Evolutionary conservation across 2,888 invertebrate species (phyloP).

Genomic region (Idaea straminata): DNA sequence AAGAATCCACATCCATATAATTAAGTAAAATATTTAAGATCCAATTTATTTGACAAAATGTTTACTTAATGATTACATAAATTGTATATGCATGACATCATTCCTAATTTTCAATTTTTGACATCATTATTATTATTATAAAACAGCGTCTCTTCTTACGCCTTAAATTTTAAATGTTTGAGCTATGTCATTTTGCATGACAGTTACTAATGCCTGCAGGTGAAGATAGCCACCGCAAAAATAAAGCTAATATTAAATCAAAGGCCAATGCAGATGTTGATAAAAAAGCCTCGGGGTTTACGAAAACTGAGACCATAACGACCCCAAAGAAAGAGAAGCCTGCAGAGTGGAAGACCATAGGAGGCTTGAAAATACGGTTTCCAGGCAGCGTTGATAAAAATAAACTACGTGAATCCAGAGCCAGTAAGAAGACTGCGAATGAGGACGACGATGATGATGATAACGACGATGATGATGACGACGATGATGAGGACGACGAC

Average conservation of each 20-base stretch:
- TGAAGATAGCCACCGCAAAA: constrained; percentile 77
- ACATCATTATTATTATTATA: constrained; percentile 27
- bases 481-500: constrained; percentile 49
- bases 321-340: constrained; percentile 39
- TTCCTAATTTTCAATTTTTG: constrained; percentile 51
- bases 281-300: constrained; percentile 59
- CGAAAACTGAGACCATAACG: constrained; percentile 40
- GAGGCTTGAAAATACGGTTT: constrained; percentile 56
- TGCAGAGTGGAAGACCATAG: constrained; percentile 54
- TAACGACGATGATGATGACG: constrained; percentile 48
- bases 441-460: constrained; percentile 18
- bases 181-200: constrained; percentile 81
- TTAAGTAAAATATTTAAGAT: constrained; percentile 30
- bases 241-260: constrained; percentile 71
- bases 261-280: constrained; percentile 78
- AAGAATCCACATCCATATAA: constrained; percentile 85
- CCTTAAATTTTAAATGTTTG: constrained; percentile 77
- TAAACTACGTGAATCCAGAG: constrained; percentile 20
- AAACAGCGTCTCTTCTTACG: constrained; percentile 55
- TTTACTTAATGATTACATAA: constrained; percentile 47
- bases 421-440: constrained; percentile 19
- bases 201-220: constrained; percentile 82
- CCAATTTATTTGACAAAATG: constrained; percentile 43
- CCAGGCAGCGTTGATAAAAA: constrained; percentile 38
- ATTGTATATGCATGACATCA: constrained; percentile 77